phyloP scores from a whole-genome alignment of 2,888 invertebrate species.

The Trachelus tabidus region DNA sequence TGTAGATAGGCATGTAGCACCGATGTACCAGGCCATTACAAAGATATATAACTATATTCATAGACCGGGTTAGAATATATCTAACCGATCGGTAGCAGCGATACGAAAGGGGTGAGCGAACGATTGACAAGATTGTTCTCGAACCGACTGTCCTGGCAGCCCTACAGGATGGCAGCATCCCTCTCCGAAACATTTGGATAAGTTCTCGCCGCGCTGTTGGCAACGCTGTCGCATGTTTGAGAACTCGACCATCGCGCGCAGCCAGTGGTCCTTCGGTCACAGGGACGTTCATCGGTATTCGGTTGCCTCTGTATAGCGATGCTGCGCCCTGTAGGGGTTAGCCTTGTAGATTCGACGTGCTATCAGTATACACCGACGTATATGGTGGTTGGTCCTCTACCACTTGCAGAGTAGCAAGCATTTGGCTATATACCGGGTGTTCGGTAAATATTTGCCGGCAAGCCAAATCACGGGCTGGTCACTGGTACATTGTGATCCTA shows the following conservation, averaged over 20 bases:
- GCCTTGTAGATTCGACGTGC: background rate
- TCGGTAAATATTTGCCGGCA: background rate
- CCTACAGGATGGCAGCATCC: too few species aligned
- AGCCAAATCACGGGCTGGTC: background rate
- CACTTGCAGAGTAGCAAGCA: background rate
- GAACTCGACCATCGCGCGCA: background rate
- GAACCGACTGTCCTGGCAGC: background rate
- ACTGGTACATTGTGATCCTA: background rate
- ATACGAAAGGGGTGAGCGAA: background rate
- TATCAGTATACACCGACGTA: background rate
- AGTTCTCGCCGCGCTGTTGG: background rate
- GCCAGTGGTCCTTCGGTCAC: background rate
- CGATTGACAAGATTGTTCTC: background rate
- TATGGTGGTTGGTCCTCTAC: background rate
- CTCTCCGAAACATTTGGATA: background rate
- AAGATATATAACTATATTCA: background rate
- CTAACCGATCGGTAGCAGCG: background rate
- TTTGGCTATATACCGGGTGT: background rate
- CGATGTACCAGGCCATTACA: background rate
- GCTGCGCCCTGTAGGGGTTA: background rate
- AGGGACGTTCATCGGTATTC: background rate
- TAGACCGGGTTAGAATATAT: background rate
- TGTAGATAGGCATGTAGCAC: background rate
- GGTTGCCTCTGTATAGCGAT: background rate
- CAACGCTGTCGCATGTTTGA: background rate